Base-by-base conservation (phyloP, 2,888 invertebrate species). In the Lycia hirtaria region DNA sequence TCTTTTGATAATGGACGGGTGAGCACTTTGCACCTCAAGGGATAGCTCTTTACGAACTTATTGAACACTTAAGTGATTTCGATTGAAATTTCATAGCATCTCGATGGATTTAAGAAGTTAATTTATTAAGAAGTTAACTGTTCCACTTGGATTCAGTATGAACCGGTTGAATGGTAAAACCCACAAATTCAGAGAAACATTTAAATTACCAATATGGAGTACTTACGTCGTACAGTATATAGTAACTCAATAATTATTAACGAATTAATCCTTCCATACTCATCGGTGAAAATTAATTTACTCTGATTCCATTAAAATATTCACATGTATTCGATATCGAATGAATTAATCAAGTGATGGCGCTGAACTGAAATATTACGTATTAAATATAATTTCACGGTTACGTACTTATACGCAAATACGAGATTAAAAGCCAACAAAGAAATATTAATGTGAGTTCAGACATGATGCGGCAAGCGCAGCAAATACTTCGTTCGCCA, bases 271-370 rank as follows among this genome's bases (percentile, higher is more conserved):
- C n/a, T 4, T 35, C 3, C 24, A 24, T 45, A 45, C 37, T 35
- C 37, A 1, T n/a, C 17, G 17, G 2, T 15, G 24, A 14, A 35
- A 35, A 26, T 47, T n/a, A 22, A 17, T 53, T 38, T 20, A 19
- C 28, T 50, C 14, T 30, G 40, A 32, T 41, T 41, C 32, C 14
- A 22, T 32, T 50, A n/a, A 22, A 40, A 50, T 40, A 32, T 50
- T 40, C 1, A 30, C 22, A 7, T 17, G 12, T 9, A 14, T 20
- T 47, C 24, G 47, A 35, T 19, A 22, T 22, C 5, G 12, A 10
- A 10, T 22, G 14, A 24, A 35, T 32, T 41, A 15, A 30, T 30
- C 40, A 20, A 50, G 32, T 32, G 28, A 12, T 33, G 17, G 14
- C 22, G 12, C 4, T 17, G 4, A n/a, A n/a, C 10, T 48, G n/a